phyloP scores from a whole-genome alignment of 2,113 vertebrate genomes.

The Muntiacus muntjak region DNA sequence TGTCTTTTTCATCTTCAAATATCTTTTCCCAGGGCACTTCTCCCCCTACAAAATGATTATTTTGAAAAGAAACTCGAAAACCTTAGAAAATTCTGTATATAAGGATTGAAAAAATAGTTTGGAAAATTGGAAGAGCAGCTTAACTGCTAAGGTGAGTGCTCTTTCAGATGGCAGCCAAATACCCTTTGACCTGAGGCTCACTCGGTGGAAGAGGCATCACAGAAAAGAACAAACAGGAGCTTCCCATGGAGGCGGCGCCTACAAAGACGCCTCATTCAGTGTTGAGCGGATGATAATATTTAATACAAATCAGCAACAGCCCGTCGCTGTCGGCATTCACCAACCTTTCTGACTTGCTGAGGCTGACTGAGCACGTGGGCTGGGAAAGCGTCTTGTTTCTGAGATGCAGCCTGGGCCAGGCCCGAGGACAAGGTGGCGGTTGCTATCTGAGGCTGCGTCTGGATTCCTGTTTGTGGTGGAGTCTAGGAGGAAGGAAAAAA shows the following conservation, averaged over 20 bases:
- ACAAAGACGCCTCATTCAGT: fast-evolving
- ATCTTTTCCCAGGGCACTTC: neutral
- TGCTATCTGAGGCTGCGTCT: constrained; percentile 78
- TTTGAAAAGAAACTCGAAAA: constrained; percentile 13
- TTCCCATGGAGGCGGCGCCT: neutral
- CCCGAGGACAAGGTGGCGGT: constrained; percentile 77
- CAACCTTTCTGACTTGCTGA: constrained; percentile 86
- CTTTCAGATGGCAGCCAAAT: neutral
- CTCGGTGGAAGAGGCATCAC: fast-evolving
- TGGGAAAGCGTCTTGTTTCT: constrained; percentile 80
- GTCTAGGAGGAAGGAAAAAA: constrained; percentile 73
- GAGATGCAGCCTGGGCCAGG: constrained; percentile 80
- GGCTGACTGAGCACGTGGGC: constrained; percentile 81
- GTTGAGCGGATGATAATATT: fast-evolving
- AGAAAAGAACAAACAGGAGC: neutral
- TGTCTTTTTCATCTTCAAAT: neutral
- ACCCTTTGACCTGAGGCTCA: neutral
- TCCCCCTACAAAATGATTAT: neutral
- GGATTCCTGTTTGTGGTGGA: constrained; percentile 78
- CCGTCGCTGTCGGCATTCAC: constrained; percentile 42
- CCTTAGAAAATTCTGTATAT: neutral
- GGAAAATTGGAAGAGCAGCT: neutral
- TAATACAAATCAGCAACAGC: fast-evolving
- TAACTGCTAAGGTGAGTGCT: neutral
- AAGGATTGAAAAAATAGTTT: neutral